Percentiles rank a stretch among this genome's conserved stretches.
Evolutionary conservation across 2,888 invertebrate species (phyloP).

Genomic region (Ommatoiulus sabulosus): DNA sequence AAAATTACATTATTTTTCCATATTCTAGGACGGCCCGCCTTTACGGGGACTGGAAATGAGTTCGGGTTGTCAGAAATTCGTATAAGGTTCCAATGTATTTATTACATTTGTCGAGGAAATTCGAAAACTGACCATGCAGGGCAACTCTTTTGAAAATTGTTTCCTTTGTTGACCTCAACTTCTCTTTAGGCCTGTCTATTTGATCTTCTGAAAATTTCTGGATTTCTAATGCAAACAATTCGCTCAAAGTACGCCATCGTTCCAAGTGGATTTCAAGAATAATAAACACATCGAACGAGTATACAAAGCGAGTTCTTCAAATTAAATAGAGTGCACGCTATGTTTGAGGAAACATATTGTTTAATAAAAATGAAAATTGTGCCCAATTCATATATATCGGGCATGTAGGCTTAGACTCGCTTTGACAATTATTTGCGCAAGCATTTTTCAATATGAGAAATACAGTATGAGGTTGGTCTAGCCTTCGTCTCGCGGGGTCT

Average conservation of each 20-base stretch:
- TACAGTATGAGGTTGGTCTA: neutral
- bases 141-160: neutral
- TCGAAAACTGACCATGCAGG: neutral
- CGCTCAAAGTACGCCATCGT: neutral
- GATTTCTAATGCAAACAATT: slow-evolving; percentile 16
- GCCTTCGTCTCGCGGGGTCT: neutral
- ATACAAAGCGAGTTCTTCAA: slow-evolving; percentile 12
- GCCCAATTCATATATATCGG: neutral
- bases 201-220: neutral
- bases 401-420: neutral
- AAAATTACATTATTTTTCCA: no score
- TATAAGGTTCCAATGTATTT: no score
- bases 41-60: no score
- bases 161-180: neutral
- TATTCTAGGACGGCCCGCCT: no score
- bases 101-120: neutral
- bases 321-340: neutral
- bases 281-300: neutral
- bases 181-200: neutral
- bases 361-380: slow-evolving; percentile 40
- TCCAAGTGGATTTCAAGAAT: slow-evolving; percentile 36
- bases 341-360: slow-evolving; percentile 12
- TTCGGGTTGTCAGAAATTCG: no score
- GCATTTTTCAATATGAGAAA: slow-evolving; percentile 8
- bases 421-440: neutral